Evolutionary conservation across 2,113 vertebrate species (phyloP), one percentile per base, ranked within the genome.

Genomic region (Hemibagrus wyckioides): DNA sequence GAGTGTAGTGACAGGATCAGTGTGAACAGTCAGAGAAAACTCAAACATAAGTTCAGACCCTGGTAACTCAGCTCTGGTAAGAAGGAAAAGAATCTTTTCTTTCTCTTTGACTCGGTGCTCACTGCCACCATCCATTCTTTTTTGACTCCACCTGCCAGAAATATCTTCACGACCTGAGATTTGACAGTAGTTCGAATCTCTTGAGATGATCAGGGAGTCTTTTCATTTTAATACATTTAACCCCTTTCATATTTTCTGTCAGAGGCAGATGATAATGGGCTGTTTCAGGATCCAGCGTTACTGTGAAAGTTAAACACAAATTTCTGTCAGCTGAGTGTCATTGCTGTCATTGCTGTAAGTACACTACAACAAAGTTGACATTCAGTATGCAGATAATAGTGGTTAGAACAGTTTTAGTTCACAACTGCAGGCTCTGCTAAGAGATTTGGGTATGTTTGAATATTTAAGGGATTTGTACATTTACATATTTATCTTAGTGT

Each of bases 401-500:
- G 30, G 57, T 8, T 63, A 71, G 36, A 73, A 33, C 23, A 75
- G 3, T 30, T 85, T 17, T 59, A 59, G 9, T 57, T 39, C 30
- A 33, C 36, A 56, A 76, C 39, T 15, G 21, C 36, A 44, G 6
- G 2, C 14, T 48, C 71, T 2, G 9, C 2, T 76, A 36, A 44
- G 54, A 75, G 28, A 50, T 33, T 33, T 79, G 28, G 2, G 41
- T 76, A 73, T 57, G 25, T n/a, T 71, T 50, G 2, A 33, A 84
- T 85, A 21, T 85, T 39, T 61, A 44, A 85, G 39, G 69, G 39
- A 50, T 61, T 61, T 33, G 1, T 48, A 85, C 3, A 73, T 73
- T 73, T 73, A 44, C 36, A 48, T 76, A 33, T 61, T 76, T 30
- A 75, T 76, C 19, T 41, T 44, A 85, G 67, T 75, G 83, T 54